These are phyloP conservation scores for Penaeus monodon DNA, from an alignment of 2,888 invertebrate genomes.

Conservation along the genomic window DNA sequence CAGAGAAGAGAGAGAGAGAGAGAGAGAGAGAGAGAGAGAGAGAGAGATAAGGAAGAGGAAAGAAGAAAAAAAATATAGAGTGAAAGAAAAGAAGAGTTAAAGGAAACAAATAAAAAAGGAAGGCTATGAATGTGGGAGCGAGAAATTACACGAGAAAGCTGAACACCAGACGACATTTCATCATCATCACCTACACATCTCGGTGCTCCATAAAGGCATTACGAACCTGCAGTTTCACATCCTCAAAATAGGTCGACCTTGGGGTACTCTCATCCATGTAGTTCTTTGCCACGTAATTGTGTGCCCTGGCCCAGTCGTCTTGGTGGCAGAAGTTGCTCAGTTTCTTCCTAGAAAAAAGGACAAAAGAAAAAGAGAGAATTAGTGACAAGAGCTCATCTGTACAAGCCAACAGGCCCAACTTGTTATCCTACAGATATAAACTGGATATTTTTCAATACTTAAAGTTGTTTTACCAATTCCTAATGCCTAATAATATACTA, in stretches of 20 bases:
- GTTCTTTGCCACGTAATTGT: conserved; percentile 74
- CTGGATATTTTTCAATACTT: too few relatives aligned
- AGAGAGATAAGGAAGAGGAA: too few relatives aligned
- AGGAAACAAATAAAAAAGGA: background rate
- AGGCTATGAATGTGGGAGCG: background rate
- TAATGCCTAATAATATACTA: too few relatives aligned
- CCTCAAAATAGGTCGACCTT: conserved; percentile 73
- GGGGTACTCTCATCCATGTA: conserved; percentile 72
- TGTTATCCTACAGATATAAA: too few relatives aligned
- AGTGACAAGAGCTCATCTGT: background rate
- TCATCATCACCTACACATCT: too few relatives aligned
- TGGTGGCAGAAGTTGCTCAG: conserved; percentile 70
- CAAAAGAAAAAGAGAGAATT: background rate
- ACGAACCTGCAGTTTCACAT: conserved; percentile 73
- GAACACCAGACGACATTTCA: background rate
- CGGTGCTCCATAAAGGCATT: background rate
- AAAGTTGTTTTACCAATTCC: too few relatives aligned
- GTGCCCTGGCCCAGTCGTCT: conserved; percentile 71
- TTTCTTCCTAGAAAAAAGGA: conserved; percentile 70
- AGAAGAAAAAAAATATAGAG: too few relatives aligned
- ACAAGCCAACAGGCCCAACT: background rate
- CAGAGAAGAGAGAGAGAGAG: too few relatives aligned
- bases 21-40: too few relatives aligned
- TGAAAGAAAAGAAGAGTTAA: too few relatives aligned
- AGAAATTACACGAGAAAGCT: too few relatives aligned